These are phyloP conservation scores for Plotosus lineatus DNA, from an alignment of 2,113 vertebrate genomes.

Conservation along the genomic window DNA sequence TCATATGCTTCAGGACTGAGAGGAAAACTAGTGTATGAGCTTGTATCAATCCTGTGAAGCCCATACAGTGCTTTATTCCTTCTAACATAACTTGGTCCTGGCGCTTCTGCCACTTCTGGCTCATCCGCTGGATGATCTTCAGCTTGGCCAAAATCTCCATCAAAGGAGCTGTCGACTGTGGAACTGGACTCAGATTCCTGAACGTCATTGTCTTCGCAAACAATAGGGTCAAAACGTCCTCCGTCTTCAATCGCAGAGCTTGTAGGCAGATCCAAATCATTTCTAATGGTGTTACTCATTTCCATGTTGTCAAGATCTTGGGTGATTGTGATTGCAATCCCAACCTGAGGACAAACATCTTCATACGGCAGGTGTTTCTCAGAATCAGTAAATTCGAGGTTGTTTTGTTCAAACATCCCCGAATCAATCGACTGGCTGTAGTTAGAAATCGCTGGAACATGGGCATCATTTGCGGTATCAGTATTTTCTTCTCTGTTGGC, in stretches of 20 bases:
- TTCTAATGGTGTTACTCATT: background rate
- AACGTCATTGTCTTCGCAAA: constrained; percentile 13
- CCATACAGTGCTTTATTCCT: constrained; percentile 38
- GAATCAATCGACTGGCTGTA: constrained; percentile 39
- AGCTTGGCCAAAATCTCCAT: constrained; percentile 29
- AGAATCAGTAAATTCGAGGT: constrained; percentile 8
- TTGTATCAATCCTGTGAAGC: constrained; percentile 48
- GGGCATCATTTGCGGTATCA: constrained; percentile 4
- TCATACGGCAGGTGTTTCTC: constrained; percentile 5
- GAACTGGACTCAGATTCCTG: constrained; percentile 40
- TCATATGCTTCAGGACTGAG: constrained; percentile 45
- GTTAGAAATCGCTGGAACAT: constrained; percentile 4
- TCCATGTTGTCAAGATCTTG: constrained; percentile 9
- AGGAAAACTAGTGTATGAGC: constrained; percentile 51
- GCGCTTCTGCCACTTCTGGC: constrained; percentile 13
- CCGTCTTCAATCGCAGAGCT: background rate
- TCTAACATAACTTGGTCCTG: constrained; percentile 28
- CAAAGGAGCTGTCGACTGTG: constrained; percentile 44
- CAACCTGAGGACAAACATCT: constrained; percentile 17
- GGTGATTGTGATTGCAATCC: background rate
- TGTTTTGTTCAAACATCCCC: constrained; percentile 29
- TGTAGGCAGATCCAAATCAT: background rate
- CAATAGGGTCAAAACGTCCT: constrained; percentile 31
- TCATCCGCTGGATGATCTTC: constrained; percentile 30
- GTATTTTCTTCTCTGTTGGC: constrained; percentile 1